Conservation (phyloP, 64 coral and sea anemone species). For the Actinia equina region DNA sequence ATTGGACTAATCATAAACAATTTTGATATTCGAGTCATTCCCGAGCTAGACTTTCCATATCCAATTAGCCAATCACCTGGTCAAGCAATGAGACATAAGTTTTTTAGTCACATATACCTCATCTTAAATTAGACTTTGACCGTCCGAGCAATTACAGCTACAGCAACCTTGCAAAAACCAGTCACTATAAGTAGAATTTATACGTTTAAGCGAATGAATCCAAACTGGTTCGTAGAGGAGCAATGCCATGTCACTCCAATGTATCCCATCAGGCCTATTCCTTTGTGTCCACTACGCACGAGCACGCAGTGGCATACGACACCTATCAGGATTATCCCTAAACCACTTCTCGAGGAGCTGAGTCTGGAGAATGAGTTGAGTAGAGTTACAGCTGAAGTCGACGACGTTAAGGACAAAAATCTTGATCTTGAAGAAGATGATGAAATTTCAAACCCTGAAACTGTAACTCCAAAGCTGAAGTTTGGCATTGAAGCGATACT, state of each 20-base stretch:
- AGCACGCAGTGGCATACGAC: not conserved
- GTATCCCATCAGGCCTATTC: not conserved
- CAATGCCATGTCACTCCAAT: not conserved
- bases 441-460: not conserved
- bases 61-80: not conserved
- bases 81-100: not conserved
- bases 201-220: not conserved
- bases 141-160: not conserved
- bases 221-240: not conserved
- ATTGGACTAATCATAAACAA: not conserved
- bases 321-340: not conserved
- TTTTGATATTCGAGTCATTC: not conserved
- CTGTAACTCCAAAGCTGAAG: not conserved
- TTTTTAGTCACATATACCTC: not conserved
- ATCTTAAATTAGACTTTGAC: not conserved
- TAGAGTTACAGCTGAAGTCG: not conserved
- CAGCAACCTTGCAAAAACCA: not conserved
- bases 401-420: not conserved
- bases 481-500: constrained; percentile 16
- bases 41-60: not conserved
- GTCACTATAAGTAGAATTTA: not conserved
- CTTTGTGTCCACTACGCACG: not conserved
- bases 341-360: not conserved
- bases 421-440: not conserved
- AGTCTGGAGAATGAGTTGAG: not conserved